Percentiles rank a stretch among this genome's conserved stretches.
These are phyloP conservation scores for Amblyornis subalaris DNA, from an alignment of 2,113 vertebrate species.

Conservation along the genomic window DNA sequence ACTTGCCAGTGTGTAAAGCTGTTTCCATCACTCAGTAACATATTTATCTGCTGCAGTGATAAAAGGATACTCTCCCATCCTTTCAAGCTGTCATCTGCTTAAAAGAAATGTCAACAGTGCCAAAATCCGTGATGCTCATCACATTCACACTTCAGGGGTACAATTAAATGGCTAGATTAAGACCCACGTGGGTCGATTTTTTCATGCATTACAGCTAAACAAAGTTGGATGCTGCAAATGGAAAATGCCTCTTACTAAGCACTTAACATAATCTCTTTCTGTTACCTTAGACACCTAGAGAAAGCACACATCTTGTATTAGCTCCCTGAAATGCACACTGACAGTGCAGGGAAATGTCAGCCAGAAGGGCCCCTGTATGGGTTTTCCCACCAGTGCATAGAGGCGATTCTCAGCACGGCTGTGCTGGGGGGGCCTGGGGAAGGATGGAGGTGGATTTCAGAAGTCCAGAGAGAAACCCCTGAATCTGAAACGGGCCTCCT, in stretches of 20 bases:
- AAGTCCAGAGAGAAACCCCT: not conserved
- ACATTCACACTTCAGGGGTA: conserved; percentile 19
- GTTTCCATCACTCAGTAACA: not conserved
- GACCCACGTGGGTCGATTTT: conserved; percentile 14
- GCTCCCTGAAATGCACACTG: not conserved
- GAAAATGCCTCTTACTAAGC: conserved; percentile 42
- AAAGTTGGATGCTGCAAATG: conserved; percentile 30
- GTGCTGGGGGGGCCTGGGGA: not conserved
- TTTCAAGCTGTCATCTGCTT: conserved; percentile 50
- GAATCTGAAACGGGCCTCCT: not conserved
- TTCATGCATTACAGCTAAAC: conserved; percentile 14
- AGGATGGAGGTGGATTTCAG: not conserved
- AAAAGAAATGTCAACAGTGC: conserved; percentile 52
- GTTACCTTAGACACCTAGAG: not conserved
- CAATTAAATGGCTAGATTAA: conserved; percentile 34
- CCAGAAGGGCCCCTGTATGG: not conserved
- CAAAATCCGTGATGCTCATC: conserved; percentile 19
- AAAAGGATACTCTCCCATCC: not conserved
- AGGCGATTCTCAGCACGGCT: not conserved
- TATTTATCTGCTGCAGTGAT: conserved; percentile 3
- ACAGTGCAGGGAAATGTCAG: not conserved
- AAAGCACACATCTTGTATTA: not conserved
- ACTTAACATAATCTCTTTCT: conserved; percentile 43
- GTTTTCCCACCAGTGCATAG: not conserved
- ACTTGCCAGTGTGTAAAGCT: not conserved